Conservation (phyloP, 2,888 invertebrate species). For the Drosophila nr. fundita region DNA sequence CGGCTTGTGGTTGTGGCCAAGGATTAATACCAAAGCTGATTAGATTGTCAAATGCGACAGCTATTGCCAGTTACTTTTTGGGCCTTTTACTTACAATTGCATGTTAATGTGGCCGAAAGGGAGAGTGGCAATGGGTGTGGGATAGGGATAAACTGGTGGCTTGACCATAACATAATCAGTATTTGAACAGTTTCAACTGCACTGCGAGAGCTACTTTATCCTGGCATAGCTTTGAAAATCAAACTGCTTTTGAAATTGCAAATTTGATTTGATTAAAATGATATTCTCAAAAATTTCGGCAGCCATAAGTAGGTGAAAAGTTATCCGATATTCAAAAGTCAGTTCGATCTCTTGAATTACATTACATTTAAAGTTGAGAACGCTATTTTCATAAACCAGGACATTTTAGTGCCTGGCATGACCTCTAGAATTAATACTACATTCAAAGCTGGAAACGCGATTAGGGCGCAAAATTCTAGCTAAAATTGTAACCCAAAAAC, state of each 20-base stretch:
- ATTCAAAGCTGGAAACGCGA: background rate
- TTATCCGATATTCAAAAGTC: background rate
- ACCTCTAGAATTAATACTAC: too few species aligned
- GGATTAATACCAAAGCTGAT: constrained; percentile 72
- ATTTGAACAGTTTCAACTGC: constrained; percentile 17
- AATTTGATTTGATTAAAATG: background rate
- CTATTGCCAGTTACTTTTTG: constrained; percentile 44
- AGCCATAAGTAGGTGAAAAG: background rate
- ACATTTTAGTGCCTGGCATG: too few species aligned
- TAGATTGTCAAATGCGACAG: constrained; percentile 74
- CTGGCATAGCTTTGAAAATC: background rate
- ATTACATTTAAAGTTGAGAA: too few species aligned
- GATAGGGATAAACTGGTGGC: background rate
- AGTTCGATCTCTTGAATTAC: background rate
- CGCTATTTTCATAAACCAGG: too few species aligned
- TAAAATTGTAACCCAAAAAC: background rate
- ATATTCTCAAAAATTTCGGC: too few species aligned
- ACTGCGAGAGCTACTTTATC: background rate
- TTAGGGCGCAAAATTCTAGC: background rate
- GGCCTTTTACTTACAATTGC: constrained; percentile 22
- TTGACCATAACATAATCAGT: constrained; percentile 14
- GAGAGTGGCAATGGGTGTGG: too few species aligned
- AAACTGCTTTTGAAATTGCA: too few species aligned
- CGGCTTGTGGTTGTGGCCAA: constrained; percentile 58
- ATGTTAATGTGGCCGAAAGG: constrained; percentile 2